These are phyloP conservation scores for Microcebus griseorufus DNA, from an alignment of 2,113 vertebrate genomes.

Conservation along the genomic window DNA sequence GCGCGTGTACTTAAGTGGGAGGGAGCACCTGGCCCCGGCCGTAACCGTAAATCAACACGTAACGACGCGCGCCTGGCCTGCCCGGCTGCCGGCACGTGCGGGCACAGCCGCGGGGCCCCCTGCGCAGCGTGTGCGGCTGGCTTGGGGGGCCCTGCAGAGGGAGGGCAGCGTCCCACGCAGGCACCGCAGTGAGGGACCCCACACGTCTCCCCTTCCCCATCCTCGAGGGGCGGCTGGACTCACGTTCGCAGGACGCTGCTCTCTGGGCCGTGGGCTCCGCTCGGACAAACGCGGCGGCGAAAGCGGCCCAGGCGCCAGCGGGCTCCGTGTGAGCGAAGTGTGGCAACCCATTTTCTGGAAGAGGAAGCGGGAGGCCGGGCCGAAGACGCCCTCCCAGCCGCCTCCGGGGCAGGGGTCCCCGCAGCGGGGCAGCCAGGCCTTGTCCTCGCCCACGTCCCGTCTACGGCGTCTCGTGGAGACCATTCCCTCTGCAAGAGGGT, in stretches of 20 bases:
- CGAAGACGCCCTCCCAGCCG: accelerated
- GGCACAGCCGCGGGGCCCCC: neutral
- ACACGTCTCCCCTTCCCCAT: neutral
- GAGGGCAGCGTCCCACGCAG: neutral
- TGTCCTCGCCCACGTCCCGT: accelerated
- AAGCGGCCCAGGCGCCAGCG: accelerated
- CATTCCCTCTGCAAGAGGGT: neutral
- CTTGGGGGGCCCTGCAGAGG: neutral
- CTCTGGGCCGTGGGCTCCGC: neutral
- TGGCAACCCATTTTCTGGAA: accelerated
- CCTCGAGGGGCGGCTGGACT: no score
- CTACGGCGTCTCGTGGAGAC: neutral
- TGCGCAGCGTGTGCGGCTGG: accelerated
- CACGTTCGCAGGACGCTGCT: accelerated
- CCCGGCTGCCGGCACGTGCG: accelerated
- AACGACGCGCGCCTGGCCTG: neutral
- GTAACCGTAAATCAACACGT: constrained; percentile 46
- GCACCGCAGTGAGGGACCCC: accelerated
- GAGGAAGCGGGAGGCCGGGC: accelerated
- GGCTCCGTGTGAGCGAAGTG: no score
- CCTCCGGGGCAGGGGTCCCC: accelerated
- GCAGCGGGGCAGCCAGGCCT: accelerated
- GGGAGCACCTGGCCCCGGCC: constrained; percentile 64
- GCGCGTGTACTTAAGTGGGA: constrained; percentile 29
- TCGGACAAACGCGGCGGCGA: accelerated